A percentile compares a stretch with the other conserved stretches of the same genome.
These are phyloP conservation scores for Cossypha polioptera DNA, from an alignment of 2,797 vertebrate species.

Conservation along the genomic window DNA sequence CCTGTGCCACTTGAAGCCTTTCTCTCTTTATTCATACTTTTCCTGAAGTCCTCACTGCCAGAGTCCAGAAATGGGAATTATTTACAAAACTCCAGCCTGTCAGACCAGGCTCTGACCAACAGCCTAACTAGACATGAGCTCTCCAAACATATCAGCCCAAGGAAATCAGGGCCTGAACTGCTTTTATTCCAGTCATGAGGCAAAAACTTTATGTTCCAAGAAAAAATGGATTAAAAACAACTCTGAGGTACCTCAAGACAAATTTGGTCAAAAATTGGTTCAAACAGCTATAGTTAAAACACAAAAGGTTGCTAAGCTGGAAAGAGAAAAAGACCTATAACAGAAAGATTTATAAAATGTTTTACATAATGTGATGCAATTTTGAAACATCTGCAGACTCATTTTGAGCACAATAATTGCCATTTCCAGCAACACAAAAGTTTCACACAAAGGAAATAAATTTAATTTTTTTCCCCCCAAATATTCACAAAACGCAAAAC, in stretches of 20 bases:
- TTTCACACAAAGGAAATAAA: neutral
- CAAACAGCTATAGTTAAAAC: neutral
- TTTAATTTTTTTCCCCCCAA: neutral
- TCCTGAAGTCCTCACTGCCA: neutral
- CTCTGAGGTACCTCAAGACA: neutral
- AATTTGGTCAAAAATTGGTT: neutral
- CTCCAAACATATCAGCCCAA: neutral
- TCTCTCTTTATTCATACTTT: neutral
- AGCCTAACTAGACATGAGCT: neutral
- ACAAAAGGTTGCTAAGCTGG: neutral
- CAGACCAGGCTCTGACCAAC: neutral
- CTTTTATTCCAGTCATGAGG: neutral
- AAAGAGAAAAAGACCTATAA: neutral
- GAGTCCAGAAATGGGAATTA: neutral
- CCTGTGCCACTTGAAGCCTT: neutral
- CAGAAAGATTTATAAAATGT: neutral
- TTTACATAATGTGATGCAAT: neutral
- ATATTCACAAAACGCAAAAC: neutral
- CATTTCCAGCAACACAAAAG: neutral
- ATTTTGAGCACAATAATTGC: neutral
- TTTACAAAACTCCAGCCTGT: neutral
- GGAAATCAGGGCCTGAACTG: neutral
- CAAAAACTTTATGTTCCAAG: neutral
- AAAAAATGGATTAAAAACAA: neutral
- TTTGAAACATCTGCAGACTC: neutral